These are phyloP conservation scores for Gibbula magus DNA, from an alignment of 2,888 invertebrate species.

Conservation along the genomic window DNA sequence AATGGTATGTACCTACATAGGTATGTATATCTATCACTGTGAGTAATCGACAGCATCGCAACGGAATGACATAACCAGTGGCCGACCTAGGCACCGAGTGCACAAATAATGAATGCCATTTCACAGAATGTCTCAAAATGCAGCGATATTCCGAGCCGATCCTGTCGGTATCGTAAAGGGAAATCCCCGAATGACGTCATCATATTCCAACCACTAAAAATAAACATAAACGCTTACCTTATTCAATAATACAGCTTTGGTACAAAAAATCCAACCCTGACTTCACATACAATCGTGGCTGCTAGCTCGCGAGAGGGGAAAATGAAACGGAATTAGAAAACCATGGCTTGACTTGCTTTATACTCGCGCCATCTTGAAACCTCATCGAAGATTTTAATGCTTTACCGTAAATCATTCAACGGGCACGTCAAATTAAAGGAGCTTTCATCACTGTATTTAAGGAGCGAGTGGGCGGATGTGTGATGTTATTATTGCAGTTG, in stretches of 20 bases:
- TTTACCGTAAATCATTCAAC: slow-evolving; percentile 9
- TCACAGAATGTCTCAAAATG: no score
- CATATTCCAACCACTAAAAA: not conserved
- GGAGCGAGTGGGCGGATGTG: not conserved
- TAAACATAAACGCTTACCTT: slow-evolving; percentile 3
- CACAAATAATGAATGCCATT: no score
- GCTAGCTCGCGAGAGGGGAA: not conserved
- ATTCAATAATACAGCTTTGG: not conserved
- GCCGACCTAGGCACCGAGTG: no score
- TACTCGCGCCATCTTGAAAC: not conserved
- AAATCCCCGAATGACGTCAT: slow-evolving; percentile 8
- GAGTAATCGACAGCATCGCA: no score
- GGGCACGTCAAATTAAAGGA: not conserved
- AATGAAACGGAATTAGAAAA: not conserved
- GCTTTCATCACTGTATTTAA: not conserved
- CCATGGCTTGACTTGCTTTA: not conserved
- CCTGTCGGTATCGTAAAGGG: not conserved
- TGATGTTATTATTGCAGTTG: not conserved
- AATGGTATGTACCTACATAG: no score
- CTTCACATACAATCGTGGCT: not conserved
- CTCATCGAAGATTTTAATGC: slow-evolving; percentile 1
- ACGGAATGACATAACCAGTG: no score
- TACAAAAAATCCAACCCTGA: not conserved
- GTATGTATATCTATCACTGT: no score
- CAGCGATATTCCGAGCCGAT: no score